Conservation (phyloP, 1,140 invertebrate species). For the Lucilia sericata region DNA sequence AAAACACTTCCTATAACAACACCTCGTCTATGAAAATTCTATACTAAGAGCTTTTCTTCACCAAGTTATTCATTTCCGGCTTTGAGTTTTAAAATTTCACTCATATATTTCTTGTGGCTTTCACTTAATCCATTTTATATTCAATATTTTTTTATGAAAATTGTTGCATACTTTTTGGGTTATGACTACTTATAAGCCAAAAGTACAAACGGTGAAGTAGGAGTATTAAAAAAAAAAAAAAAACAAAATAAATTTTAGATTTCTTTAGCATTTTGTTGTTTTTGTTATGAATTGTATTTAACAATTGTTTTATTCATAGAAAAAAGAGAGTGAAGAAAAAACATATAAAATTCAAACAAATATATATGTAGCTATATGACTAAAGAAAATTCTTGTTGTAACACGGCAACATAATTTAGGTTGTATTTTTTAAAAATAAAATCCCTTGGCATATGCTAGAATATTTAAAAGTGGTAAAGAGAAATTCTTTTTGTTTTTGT, state of each 20-base stretch:
- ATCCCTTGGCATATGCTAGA: background rate
- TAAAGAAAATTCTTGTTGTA: background rate
- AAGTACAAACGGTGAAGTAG: background rate
- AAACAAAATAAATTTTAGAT: background rate
- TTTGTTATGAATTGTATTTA: no score
- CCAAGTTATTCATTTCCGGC: background rate
- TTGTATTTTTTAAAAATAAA: constrained; percentile 10
- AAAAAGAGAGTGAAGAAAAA: no score
- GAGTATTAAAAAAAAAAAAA: background rate
- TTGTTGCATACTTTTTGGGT: constrained; percentile 9
- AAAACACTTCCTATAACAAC: no score
- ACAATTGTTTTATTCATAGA: no score
- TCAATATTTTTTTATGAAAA: background rate
- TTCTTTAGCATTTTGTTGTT: background rate
- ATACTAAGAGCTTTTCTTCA: background rate
- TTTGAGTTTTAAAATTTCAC: background rate
- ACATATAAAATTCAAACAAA: background rate
- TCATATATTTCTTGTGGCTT: background rate
- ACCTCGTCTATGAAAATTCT: no score
- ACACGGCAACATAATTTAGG: background rate
- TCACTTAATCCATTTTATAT: background rate
- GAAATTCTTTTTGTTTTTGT: background rate
- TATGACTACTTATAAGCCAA: constrained; percentile 12
- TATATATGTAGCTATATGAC: background rate
- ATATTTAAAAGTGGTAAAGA: constrained; percentile 15